phyloP scores from a whole-genome alignment of 2,113 vertebrate genomes.

The Mugil cephalus region DNA sequence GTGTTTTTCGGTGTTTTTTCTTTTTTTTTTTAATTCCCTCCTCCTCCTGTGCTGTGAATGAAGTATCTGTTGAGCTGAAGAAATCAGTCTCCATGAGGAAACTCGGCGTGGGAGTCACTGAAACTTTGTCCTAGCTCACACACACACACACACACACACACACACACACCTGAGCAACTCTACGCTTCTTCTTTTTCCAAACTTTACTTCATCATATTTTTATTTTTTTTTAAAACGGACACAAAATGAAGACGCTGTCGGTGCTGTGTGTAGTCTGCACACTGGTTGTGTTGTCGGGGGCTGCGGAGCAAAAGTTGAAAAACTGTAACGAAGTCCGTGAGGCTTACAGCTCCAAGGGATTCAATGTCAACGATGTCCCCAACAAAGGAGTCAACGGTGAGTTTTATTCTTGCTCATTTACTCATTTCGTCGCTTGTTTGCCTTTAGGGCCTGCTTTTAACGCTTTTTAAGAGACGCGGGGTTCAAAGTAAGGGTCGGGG shows the following conservation, averaged over 20 bases:
- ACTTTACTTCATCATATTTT: no score
- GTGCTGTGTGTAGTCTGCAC: conserved; percentile 79
- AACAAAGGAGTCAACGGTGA: conserved; percentile 90
- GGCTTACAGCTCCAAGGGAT: conserved; percentile 91
- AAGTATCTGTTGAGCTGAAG: conserved; percentile 64
- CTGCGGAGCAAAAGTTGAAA: conserved; percentile 87
- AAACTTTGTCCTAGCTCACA: conserved; percentile 58
- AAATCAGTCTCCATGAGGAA: conserved; percentile 80
- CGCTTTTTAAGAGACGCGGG: neutral
- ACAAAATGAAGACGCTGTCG: conserved; percentile 77
- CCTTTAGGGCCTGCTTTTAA: neutral
- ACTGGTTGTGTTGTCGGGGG: conserved; percentile 79
- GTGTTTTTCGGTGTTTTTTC: conserved; percentile 4
- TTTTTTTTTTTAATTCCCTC: neutral
- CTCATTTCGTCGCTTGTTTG: neutral
- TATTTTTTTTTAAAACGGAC: neutral
- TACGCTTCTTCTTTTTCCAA: neutral
- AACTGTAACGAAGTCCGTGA: conserved; percentile 91
- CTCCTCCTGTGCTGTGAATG: conserved; percentile 50
- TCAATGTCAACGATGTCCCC: conserved; percentile 92
- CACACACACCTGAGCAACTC: conserved; percentile 45
- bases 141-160: conserved; percentile 43
- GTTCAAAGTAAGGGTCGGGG: conserved; percentile 19
- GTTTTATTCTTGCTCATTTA: conserved; percentile 27
- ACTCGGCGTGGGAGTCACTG: conserved; percentile 63